Conservation (phyloP, 2,888 invertebrate species). For the Lapara coniferarum region DNA sequence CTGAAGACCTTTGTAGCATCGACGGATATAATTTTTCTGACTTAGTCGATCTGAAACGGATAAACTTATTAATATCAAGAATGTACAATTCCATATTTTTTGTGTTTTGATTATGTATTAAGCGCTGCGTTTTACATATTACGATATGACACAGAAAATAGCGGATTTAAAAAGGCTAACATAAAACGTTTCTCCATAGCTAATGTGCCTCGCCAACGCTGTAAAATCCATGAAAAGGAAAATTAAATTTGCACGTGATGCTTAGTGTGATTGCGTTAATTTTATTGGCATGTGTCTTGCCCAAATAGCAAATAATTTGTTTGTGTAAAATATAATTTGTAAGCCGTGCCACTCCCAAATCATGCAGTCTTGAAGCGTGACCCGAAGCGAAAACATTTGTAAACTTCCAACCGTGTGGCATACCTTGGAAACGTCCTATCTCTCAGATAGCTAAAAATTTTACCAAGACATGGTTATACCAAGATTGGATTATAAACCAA, state of each 20-base stretch:
- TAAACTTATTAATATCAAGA: background rate
- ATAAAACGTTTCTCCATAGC: background rate
- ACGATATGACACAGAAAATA: conserved; percentile 54
- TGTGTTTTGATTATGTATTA: background rate
- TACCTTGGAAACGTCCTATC: conserved; percentile 97
- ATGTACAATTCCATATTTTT: background rate
- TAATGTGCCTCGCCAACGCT: background rate
- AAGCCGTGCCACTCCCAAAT: conserved; percentile 75
- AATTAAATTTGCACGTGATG: background rate
- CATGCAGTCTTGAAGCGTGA: conserved; percentile 79
- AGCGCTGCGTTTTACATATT: conserved; percentile 34
- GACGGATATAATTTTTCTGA: conserved; percentile 97
- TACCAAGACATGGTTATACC: conserved; percentile 43
- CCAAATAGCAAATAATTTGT: background rate
- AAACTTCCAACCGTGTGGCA: conserved; percentile 69
- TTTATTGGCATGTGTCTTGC: background rate
- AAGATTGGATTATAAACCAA: conserved; percentile 30
- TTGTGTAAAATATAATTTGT: conserved; percentile 34
- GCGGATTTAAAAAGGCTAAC: conserved; percentile 56
- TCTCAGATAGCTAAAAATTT: conserved; percentile 91
- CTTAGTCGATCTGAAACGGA: conserved; percentile 91
- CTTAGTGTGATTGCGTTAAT: background rate
- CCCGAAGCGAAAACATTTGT: conserved; percentile 74
- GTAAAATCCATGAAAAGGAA: background rate
- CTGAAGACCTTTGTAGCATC: conserved; percentile 92